Base-by-base conservation (phyloP, 2,888 invertebrate species). In the Agrenia bidenticulata region DNA sequence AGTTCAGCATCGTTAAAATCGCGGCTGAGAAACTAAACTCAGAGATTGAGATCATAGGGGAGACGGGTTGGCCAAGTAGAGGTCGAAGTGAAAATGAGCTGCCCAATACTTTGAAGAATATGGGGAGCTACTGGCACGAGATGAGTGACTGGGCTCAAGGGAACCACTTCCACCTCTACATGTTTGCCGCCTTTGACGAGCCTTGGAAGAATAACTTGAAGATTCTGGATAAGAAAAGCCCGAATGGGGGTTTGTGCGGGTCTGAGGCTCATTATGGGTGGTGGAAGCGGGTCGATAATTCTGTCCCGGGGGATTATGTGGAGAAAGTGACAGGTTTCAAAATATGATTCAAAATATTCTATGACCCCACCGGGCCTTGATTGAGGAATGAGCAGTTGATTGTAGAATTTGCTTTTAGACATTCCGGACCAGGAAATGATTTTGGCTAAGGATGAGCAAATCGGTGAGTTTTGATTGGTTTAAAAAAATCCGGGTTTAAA, bases 141-240 rank as follows among this genome's bases (percentile, higher is more conserved):
- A 63, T 62, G 9, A 45, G 54, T 13, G 24, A 57, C 11, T 67
- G 66, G 64, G 62, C 68, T 1, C 9, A 39, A 5, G 19, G 57
- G 1, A 59, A 64, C 21, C 54, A 63, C 2, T 51, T 70, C n/a
- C 53, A 26, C 0, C 53, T 70, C 27, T 64, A 61, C 55, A 15
- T 72, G n/a, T 42, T 66, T 2, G 72, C 67, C 39, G 72, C 68
- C 7, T 64, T 72, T 37, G 72, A 72, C 39, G 60, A 62, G 56
- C 67, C 69, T 0, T 66, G 69, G 69, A 66, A 67, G 59, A 45
- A 27, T 27, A 56, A 62, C 41, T 11, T 11, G 32, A 13, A 32
- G 19, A 49, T 1, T 11, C 23, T 53, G 19, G 27, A 26, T 24
- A 24, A 54, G 24, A 19, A 9, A 26, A 13, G n/a, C 42, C 9